A percentile compares a stretch with the other conserved stretches of the same genome.
These are phyloP conservation scores for Acanthurus tractus DNA, from an alignment of 2,797 vertebrate species.

Conservation along the genomic window DNA sequence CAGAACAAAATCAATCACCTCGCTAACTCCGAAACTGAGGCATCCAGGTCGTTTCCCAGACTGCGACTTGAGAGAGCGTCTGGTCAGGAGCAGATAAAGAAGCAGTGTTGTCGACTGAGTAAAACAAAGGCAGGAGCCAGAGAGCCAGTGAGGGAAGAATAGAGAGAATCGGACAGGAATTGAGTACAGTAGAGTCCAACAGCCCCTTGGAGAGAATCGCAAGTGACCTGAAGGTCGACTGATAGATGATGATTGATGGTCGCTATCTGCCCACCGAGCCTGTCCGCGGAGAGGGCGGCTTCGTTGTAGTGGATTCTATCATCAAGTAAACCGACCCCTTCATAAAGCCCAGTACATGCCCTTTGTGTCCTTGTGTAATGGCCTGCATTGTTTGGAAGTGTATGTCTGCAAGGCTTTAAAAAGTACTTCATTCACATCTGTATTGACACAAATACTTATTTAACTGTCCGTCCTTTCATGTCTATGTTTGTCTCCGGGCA, in stretches of 20 bases:
- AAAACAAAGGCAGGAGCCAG: constrained; percentile 47
- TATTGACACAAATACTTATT: constrained; percentile 4
- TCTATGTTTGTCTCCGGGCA: constrained; percentile 51
- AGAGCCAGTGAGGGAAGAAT: constrained; percentile 28
- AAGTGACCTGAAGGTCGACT: constrained; percentile 77
- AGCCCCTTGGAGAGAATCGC: constrained; percentile 48
- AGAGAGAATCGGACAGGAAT: constrained; percentile 60
- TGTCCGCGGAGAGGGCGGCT: constrained; percentile 56
- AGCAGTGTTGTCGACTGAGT: constrained; percentile 29
- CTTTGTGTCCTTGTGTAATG: constrained; percentile 59
- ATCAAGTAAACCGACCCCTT: constrained; percentile 71
- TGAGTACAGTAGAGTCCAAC: constrained; percentile 47
- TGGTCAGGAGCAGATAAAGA: constrained; percentile 64
- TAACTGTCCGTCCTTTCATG: constrained; percentile 42
- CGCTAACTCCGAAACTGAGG: constrained; percentile 24
- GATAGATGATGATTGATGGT: constrained; percentile 83
- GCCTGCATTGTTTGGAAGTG: constrained; percentile 34
- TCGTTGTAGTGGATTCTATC: constrained; percentile 70
- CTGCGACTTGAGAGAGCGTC: constrained; percentile 35
- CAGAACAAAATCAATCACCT: constrained; percentile 56
- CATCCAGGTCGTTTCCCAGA: constrained; percentile 37
- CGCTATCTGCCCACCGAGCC: constrained; percentile 64
- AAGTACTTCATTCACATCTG: constrained; percentile 16
- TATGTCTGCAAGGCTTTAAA: constrained; percentile 31
- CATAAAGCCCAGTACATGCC: constrained; percentile 48